Base-by-base conservation (phyloP, 2,888 invertebrate genomes). In the Campaea margaritaria region DNA sequence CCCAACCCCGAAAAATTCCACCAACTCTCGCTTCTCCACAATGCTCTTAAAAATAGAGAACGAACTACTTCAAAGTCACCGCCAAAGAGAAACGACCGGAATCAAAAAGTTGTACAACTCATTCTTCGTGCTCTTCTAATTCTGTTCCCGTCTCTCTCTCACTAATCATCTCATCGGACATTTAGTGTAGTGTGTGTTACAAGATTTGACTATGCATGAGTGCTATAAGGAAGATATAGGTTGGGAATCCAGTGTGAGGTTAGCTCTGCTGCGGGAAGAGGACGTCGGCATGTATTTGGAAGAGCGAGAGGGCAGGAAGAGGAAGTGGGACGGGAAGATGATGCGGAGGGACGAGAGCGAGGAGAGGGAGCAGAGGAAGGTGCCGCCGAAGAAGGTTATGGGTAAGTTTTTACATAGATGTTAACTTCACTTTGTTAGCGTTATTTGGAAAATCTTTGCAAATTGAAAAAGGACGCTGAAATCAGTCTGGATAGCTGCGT, bases 71-170 rank as follows among this genome's bases (percentile, higher is more conserved):
- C 96, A 96, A 86, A 96, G 96, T 83, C 96, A 96, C 84, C 95
- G 96, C 79, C 96, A 96, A 87, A 93, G 96, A 82, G 96, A 96
- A 87, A 96, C 96, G 27, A 96, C 96, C 48, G 96, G 96, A 64
- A 96, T 96, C 81, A 96, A 96, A 91, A 96, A 96, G 88, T 93
- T 96, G 83, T 96, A 96, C 93, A 96, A 96, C 91, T 96, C 96
- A 64, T 96, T 96, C 92, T 96, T 96, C 87, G 96, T 96, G 72
- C 94, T 96, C 87, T 96, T 96, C 91, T 96, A 96, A 96, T 60
- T 75, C 58, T 58, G 43, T 57, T 12, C 39, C 31, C 48, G 48
- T 49, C 28, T 53, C 16, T 58, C n/a, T 1, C 12, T 34, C 50
- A 34, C 49, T 16, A 46, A 53, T 63, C 57, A 55, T 64, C 49